Percentiles rank a stretch among this genome's conserved stretches.
phyloP scores from a whole-genome alignment of 1,140 invertebrate species.

The Drosophila parabipectinata region DNA sequence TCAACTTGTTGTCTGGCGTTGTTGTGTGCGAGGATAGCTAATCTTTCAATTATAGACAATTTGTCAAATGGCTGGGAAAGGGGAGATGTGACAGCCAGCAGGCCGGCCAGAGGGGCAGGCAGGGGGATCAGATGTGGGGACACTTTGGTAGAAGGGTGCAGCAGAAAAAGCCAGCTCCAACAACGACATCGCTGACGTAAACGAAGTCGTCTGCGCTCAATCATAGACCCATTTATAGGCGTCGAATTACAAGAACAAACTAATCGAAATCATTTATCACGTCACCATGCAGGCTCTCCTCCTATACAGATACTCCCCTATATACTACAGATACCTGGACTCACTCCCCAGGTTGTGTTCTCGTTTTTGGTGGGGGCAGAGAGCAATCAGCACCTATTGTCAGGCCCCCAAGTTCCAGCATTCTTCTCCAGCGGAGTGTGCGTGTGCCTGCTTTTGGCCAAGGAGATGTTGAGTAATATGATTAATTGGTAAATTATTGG shows the following conservation, averaged over 20 bases:
- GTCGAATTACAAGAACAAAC: slow-evolving; percentile 84
- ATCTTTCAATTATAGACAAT: slow-evolving; percentile 84
- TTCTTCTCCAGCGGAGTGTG: slow-evolving; percentile 20
- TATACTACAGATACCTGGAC: slow-evolving; percentile 26
- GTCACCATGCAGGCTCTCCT: slow-evolving; percentile 58
- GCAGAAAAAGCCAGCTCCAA: slow-evolving; percentile 27
- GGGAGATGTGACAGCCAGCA: slow-evolving; percentile 52
- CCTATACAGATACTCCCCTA: slow-evolving; percentile 13
- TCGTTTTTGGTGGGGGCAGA: slow-evolving; percentile 52
- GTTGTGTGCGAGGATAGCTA: slow-evolving; percentile 78
- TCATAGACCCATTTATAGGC: slow-evolving; percentile 84
- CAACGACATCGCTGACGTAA: slow-evolving; percentile 73
- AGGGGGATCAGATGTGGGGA: slow-evolving; percentile 32
- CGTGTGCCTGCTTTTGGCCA: slow-evolving; percentile 38
- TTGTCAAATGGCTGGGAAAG: slow-evolving; percentile 79
- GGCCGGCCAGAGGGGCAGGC: not conserved
- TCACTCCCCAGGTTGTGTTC: slow-evolving; percentile 29
- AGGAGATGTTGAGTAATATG: slow-evolving; percentile 69
- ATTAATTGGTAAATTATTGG: slow-evolving; percentile 82
- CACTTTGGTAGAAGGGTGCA: slow-evolving; percentile 40
- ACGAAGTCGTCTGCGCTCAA: slow-evolving; percentile 81
- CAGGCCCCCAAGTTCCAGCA: slow-evolving; percentile 46
- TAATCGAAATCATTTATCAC: slow-evolving; percentile 84
- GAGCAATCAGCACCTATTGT: slow-evolving; percentile 84
- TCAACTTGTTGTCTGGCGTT: slow-evolving; percentile 59